These are phyloP conservation scores for Drosophila kanapiae DNA, from an alignment of 1,140 invertebrate species.

Conservation along the genomic window DNA sequence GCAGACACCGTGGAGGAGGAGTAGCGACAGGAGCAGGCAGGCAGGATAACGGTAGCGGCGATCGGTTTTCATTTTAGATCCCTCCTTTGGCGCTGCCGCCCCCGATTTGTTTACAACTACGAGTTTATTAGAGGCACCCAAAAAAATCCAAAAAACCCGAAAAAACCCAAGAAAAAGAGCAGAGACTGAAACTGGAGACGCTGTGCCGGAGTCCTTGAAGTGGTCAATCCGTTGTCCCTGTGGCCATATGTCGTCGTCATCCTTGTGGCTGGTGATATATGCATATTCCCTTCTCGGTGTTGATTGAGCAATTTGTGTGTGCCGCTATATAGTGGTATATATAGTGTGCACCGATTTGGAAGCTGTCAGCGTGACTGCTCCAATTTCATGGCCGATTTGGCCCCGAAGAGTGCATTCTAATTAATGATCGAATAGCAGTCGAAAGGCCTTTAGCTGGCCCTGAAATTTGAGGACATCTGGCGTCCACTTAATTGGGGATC, in stretches of 20 bases:
- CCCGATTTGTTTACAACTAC: slow-evolving; percentile 70
- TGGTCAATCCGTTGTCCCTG: slow-evolving; percentile 65
- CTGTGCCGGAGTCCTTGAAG: slow-evolving; percentile 66
- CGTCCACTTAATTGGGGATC: slow-evolving; percentile 47
- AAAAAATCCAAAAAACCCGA: no score
- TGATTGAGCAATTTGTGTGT: slow-evolving; percentile 75
- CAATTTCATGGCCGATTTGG: slow-evolving; percentile 80
- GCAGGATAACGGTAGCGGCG: slow-evolving; percentile 64
- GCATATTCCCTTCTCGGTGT: slow-evolving; percentile 59
- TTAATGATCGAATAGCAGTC: slow-evolving; percentile 68
- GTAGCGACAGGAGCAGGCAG: slow-evolving; percentile 11
- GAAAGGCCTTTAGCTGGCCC: slow-evolving; percentile 32
- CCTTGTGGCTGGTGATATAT: slow-evolving; percentile 65
- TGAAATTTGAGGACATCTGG: slow-evolving; percentile 73
- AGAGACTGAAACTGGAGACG: slow-evolving; percentile 63
- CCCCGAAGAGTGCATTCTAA: slow-evolving; percentile 65
- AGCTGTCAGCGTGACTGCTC: slow-evolving; percentile 78
- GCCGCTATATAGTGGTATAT: slow-evolving; percentile 6
- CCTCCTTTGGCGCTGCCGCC: slow-evolving; percentile 67
- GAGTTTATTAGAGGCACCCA: slow-evolving; percentile 72
- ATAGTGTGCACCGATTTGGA: slow-evolving; percentile 69
- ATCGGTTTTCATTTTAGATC: slow-evolving; percentile 52
- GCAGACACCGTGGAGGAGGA: background rate
- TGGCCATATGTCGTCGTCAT: slow-evolving; percentile 56
- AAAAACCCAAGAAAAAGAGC: slow-evolving; percentile 7